These are phyloP conservation scores for Tipula unca DNA, from an alignment of 2,888 invertebrate species.

Conservation along the genomic window DNA sequence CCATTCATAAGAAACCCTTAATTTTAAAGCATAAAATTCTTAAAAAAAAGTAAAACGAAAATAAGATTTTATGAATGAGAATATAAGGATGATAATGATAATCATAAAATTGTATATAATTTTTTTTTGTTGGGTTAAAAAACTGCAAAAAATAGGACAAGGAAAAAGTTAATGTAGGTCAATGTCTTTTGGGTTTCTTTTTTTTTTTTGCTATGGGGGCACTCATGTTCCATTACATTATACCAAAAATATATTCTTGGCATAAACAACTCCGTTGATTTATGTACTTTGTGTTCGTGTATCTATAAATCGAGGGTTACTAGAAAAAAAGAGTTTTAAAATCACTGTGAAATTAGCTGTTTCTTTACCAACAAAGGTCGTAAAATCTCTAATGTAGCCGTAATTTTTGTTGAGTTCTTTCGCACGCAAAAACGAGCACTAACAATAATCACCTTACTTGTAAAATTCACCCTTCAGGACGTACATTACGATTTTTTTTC, in stretches of 20 bases:
- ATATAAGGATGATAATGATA: slow-evolving; percentile 14
- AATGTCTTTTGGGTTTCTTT: not conserved
- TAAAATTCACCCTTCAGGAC: not conserved
- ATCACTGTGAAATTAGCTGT: not conserved
- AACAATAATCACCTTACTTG: not conserved
- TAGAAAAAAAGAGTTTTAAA: not conserved
- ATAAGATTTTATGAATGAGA: slow-evolving; percentile 14
- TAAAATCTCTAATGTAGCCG: not conserved
- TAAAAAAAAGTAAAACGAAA: not conserved
- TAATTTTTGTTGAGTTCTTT: not conserved
- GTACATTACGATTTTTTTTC: not conserved
- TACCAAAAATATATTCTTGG: not conserved
- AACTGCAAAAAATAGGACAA: not conserved
- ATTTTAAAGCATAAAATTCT: not conserved
- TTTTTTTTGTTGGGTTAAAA: not conserved
- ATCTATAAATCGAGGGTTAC: not conserved
- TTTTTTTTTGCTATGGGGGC: not conserved
- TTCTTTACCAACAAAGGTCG: not conserved
- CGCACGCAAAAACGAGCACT: not conserved
- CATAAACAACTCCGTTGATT: not conserved
- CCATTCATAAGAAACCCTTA: not conserved
- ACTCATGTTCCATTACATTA: not conserved
- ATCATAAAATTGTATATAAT: slow-evolving; percentile 8
- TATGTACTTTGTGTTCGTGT: not conserved
- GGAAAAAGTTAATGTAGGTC: slow-evolving; percentile 1